phyloP scores from a whole-genome alignment of 2,113 vertebrate species.

The Megaceryle maxima region DNA sequence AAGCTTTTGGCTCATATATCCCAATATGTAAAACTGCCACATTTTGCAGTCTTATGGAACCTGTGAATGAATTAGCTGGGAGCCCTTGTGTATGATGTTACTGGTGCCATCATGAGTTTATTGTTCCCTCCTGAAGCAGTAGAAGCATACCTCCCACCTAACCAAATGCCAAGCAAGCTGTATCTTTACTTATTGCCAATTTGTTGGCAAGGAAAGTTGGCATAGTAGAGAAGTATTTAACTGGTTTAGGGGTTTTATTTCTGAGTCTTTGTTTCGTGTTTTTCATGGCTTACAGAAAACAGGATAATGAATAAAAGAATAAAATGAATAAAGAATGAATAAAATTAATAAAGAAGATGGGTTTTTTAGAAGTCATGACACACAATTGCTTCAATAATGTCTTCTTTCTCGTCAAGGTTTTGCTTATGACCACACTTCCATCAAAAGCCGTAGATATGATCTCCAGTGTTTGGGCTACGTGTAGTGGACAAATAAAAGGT shows the following conservation, averaged over 20 bases:
- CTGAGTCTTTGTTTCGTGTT: background rate
- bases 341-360: background rate
- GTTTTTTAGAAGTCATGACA: background rate
- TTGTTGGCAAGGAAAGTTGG: background rate
- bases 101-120: background rate
- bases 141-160: background rate
- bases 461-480: background rate
- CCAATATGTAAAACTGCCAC: background rate
- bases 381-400: background rate
- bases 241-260: background rate
- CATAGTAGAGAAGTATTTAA: background rate
- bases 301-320: background rate
- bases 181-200: background rate
- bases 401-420: background rate
- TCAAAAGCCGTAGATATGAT: background rate
- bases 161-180: background rate
- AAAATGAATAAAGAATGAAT: no score
- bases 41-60: background rate
- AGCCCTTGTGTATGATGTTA: background rate
- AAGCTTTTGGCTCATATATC: background rate
- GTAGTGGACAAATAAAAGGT: background rate
- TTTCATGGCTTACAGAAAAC: background rate
- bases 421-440: background rate
- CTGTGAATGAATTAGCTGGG: background rate
- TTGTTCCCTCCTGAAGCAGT: background rate